Base-by-base conservation (phyloP, 2,797 vertebrate species). In the Characodon lateralis region DNA sequence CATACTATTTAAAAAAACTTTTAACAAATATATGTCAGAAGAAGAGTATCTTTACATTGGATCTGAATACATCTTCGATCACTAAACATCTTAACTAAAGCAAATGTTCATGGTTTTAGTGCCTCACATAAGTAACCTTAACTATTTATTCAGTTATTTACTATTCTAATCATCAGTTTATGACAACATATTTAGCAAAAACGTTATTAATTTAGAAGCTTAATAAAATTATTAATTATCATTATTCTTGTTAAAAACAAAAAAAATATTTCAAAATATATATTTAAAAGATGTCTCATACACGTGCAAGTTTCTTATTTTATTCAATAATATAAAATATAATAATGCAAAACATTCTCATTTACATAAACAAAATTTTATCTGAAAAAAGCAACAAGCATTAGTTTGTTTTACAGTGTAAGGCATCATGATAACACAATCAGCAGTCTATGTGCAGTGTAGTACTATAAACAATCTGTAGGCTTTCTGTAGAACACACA, bases 271-370 rank as follows among this genome's bases (percentile, higher is more conserved):
- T 35, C 35, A 35, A 35, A 35, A 35, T 9, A n/a, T 26, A 66
- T 61, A 68, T 77, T 78, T 16, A 72, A 78, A 76, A 63, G 6
- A 82, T 58, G 78, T 77, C 79, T 72, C 66, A 78, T 61, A n/a
- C 83, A 74, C 73, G 43, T 28, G 63, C 88, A 78, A 61, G 18
- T 70, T 74, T 85, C 43, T 72, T 68, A 63, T 76, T 92, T 88
- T 84, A 88, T 89, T 87, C 51, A 75, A 81, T 74, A 74, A 78
- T 90, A 92, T 79, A 92, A 94, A 94, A 93, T 86, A 88, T 83
- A 75, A 85, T 68, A 81, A 85, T 84, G 83, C 71, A 89, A 91
- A 92, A 90, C 80, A 85, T 82, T 86, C n/a, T 79, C 66, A 74
- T 78, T 89, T 80, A 89, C 83, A 89, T 70, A 88, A 89, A 88